These are phyloP conservation scores for Ceramica pisi DNA, from an alignment of 2,888 invertebrate species.

Conservation along the genomic window DNA sequence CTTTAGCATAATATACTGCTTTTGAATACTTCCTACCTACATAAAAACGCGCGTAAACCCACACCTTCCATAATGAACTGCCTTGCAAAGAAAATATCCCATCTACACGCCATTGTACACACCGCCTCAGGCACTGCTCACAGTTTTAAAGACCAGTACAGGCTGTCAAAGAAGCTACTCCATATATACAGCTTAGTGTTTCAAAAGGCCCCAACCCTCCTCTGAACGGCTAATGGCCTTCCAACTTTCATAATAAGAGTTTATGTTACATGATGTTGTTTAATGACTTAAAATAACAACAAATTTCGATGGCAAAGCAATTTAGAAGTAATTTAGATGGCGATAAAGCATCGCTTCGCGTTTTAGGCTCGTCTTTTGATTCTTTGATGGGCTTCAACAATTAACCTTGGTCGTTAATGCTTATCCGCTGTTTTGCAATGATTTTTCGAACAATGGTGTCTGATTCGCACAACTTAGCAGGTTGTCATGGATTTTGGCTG, in stretches of 20 bases:
- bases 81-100: conserved; percentile 45
- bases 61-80: conserved; percentile 33
- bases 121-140: conserved; percentile 45
- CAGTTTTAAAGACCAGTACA: conserved; percentile 58
- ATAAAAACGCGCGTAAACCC: conserved; percentile 18
- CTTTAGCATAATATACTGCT: not conserved
- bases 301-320: conserved; percentile 67
- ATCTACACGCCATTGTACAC: conserved; percentile 47
- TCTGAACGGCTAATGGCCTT: conserved; percentile 66
- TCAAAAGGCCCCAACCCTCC: conserved; percentile 60
- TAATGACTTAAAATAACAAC: conserved; percentile 71
- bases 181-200: conserved; percentile 68
- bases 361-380: conserved; percentile 54
- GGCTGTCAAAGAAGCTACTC: conserved; percentile 63
- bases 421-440: conserved; percentile 25
- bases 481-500: not conserved
- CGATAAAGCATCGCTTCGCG: conserved; percentile 55
- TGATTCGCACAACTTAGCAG: conserved; percentile 1
- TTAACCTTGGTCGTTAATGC: conserved; percentile 44
- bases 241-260: conserved; percentile 73
- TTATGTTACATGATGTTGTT: conserved; percentile 68
- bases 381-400: conserved; percentile 54
- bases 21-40: not conserved
- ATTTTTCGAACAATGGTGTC: conserved; percentile 21
- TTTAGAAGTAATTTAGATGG: conserved; percentile 66